phyloP scores from a whole-genome alignment of 2,113 vertebrate genomes.

The Meriones unguiculatus region DNA sequence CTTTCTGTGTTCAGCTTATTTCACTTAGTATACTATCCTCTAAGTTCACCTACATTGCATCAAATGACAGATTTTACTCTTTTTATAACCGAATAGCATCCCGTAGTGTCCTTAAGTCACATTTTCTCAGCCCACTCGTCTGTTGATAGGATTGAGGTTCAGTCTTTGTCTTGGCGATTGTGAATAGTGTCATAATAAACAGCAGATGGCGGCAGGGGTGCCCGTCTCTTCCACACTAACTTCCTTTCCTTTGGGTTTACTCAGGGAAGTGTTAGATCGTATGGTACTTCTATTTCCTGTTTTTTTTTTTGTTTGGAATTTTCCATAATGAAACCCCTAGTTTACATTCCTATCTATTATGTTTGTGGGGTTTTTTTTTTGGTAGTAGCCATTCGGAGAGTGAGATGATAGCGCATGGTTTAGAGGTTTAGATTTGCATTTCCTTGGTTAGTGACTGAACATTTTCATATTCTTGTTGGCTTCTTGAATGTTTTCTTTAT shows the following conservation, averaged over 20 bases:
- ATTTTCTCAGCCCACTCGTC: neutral
- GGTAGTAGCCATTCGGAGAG: neutral
- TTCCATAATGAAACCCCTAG: neutral
- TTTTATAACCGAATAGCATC: neutral
- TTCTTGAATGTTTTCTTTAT: neutral
- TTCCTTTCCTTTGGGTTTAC: neutral
- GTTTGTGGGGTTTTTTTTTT: neutral
- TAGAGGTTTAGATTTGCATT: neutral
- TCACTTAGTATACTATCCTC: neutral
- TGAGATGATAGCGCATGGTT: neutral
- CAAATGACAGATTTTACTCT: neutral
- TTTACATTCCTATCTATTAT: neutral
- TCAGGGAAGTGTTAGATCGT: neutral
- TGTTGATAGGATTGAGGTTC: neutral
- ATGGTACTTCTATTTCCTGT: neutral
- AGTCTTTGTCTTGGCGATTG: neutral
- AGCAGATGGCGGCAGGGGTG: neutral
- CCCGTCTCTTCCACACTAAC: no score
- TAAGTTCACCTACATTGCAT: neutral
- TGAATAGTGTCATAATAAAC: neutral
- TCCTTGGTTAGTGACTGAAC: neutral
- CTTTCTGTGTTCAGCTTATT: neutral
- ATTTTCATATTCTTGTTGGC: neutral
- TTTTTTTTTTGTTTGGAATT: neutral
- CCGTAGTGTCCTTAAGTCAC: neutral